Percentiles rank a stretch among this genome's conserved stretches.
These are phyloP conservation scores for Machaerirhynchus nigripectus DNA, from an alignment of 2,113 vertebrate species.

Conservation along the genomic window DNA sequence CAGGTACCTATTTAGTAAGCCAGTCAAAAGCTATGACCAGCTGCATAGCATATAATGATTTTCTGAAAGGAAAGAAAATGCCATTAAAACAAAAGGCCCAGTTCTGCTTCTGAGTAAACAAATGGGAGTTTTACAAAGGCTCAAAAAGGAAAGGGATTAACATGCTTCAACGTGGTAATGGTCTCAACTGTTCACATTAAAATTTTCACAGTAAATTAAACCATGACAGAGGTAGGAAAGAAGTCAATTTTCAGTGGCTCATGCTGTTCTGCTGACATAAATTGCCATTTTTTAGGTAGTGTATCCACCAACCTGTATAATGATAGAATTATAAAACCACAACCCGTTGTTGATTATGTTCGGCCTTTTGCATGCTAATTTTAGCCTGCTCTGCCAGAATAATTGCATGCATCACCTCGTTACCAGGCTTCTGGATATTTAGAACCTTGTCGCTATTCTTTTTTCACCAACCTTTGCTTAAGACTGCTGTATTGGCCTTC, in stretches of 20 bases:
- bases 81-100: constrained; percentile 28
- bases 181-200: constrained; percentile 53
- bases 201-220: constrained; percentile 64
- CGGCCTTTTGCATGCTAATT: constrained; percentile 38
- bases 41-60: neutral
- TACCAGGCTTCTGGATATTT: constrained; percentile 9
- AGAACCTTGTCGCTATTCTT: constrained; percentile 9
- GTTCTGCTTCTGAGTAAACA: constrained; percentile 40
- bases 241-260: constrained; percentile 51
- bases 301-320: constrained; percentile 25
- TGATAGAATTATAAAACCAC: constrained; percentile 31
- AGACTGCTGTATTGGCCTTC: neutral
- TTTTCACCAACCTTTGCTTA: constrained; percentile 13
- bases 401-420: constrained; percentile 10
- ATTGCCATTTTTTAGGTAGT: constrained; percentile 33
- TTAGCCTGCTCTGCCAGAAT: constrained; percentile 31
- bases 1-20: neutral
- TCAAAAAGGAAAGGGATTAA: constrained; percentile 47
- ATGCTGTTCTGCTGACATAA: constrained; percentile 30
- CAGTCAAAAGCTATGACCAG: neutral
- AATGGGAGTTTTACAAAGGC: constrained; percentile 7
- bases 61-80: neutral
- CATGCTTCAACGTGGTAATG: constrained; percentile 20
- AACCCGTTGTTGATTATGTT: constrained; percentile 34
- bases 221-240: constrained; percentile 44